Base-by-base conservation (phyloP, 2,888 invertebrate species). In the Clostera curtula region DNA sequence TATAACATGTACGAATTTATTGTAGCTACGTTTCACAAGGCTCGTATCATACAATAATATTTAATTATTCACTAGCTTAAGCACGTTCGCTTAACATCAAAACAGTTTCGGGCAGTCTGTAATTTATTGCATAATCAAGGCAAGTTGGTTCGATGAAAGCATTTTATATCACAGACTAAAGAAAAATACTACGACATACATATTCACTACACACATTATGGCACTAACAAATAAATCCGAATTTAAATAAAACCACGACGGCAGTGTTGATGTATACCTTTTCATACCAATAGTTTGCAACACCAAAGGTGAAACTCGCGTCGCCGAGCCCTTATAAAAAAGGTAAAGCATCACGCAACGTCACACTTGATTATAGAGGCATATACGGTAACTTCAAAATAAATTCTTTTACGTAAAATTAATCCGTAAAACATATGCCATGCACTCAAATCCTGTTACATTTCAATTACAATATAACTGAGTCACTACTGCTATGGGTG, bases 381-480 rank as follows among this genome's bases (percentile, higher is more conserved):
- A n/a, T n/a, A n/a, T n/a, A n/a, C n/a, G n/a, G n/a, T n/a, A n/a
- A n/a, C n/a, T n/a, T n/a, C n/a, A n/a, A n/a, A n/a, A n/a, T n/a
- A n/a, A n/a, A n/a, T n/a, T n/a, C n/a, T n/a, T n/a, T n/a, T n/a
- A n/a, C n/a, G n/a, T n/a, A n/a, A n/a, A n/a, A n/a, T n/a, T n/a
- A n/a, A n/a, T n/a, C n/a, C n/a, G n/a, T n/a, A n/a, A n/a, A n/a
- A n/a, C n/a, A n/a, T n/a, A n/a, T n/a, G 25, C 27, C 21, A 24
- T 32, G 32, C 37, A 46, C 45, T 42, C 34, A 43, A 56, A 50
- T 49, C 56, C 58, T 65, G 82, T 80, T 80, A 82, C 82, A 80
- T 82, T 82, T 80, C 82, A 68, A 73, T 80, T 48, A 77, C 82
- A 82, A 80, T 82, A 80, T 74, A 76, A 70, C 58, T 58, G 56